These are phyloP conservation scores for Varanus salvator DNA, from an alignment of 2,113 vertebrate genomes.

Conservation along the genomic window DNA sequence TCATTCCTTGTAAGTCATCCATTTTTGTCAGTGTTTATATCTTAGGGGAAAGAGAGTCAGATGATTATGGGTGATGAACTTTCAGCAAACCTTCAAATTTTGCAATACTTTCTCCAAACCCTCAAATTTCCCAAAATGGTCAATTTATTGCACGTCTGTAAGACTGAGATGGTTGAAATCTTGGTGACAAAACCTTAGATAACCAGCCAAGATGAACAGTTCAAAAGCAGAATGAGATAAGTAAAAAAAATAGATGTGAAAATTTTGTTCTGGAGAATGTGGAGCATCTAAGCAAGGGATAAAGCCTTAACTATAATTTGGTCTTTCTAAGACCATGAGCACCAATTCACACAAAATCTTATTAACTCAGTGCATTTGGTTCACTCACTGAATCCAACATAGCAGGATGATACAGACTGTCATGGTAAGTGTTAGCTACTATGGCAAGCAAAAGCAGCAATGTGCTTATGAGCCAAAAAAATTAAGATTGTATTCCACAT, in stretches of 20 bases:
- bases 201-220: conserved; percentile 3
- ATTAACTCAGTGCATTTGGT: background rate
- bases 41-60: background rate
- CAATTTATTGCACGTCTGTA: conserved; percentile 2
- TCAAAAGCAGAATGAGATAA: background rate
- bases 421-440: background rate
- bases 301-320: background rate
- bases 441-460: background rate
- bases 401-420: background rate
- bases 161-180: background rate
- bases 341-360: background rate
- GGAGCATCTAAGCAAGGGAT: too few species aligned
- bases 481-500: background rate
- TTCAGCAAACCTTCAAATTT: too few species aligned
- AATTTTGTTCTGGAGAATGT: background rate
- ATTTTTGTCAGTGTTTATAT: background rate
- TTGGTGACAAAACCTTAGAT: background rate
- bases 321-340: background rate
- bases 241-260: background rate
- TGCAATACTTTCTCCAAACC: background rate
- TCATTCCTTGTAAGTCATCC: background rate
- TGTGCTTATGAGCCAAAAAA: background rate
- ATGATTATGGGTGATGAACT: conserved; percentile 12
- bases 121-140: background rate
- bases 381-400: background rate